Percentiles rank a stretch among this genome's conserved stretches.
Evolutionary conservation across 2,888 invertebrate genomes (phyloP).

Genomic region (Synergus itoensis): DNA sequence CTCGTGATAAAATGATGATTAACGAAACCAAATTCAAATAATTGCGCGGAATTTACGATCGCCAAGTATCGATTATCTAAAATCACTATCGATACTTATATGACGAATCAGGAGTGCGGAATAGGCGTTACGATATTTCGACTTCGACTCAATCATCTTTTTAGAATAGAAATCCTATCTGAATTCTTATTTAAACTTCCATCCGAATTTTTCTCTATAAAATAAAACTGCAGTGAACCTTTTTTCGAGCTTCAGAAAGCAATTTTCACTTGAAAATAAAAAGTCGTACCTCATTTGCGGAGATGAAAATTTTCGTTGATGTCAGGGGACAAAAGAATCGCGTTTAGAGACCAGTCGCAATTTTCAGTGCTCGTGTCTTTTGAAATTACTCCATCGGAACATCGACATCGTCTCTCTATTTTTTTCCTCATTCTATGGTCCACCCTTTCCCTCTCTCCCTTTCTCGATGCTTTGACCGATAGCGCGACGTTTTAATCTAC

Average conservation of each 20-base stretch:
- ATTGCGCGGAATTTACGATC: too few species aligned
- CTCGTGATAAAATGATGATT: too few species aligned
- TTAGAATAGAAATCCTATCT: too few species aligned
- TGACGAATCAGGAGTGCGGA: too few species aligned
- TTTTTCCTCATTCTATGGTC: slow-evolving; percentile 24
- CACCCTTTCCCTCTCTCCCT: background rate
- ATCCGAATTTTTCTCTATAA: background rate
- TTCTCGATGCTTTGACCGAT: slow-evolving; percentile 53
- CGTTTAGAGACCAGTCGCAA: slow-evolving; percentile 50
- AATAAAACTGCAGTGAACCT: background rate
- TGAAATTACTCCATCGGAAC: slow-evolving; percentile 49
- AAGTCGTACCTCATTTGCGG: slow-evolving; percentile 30
- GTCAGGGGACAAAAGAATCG: slow-evolving; percentile 49
- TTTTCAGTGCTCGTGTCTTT: slow-evolving; percentile 53
- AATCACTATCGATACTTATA: too few species aligned
- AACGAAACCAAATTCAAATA: too few species aligned
- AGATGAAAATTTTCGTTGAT: slow-evolving; percentile 11
- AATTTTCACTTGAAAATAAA: slow-evolving; percentile 13
- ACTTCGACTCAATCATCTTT: too few species aligned
- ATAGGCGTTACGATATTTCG: too few species aligned
- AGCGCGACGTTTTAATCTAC: slow-evolving; percentile 55
- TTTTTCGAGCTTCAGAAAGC: background rate
- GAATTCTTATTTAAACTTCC: background rate
- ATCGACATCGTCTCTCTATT: slow-evolving; percentile 41
- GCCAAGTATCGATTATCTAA: too few species aligned